Conservation (phyloP, 2,888 invertebrate genomes). For the Oscheius sp. region DNA sequence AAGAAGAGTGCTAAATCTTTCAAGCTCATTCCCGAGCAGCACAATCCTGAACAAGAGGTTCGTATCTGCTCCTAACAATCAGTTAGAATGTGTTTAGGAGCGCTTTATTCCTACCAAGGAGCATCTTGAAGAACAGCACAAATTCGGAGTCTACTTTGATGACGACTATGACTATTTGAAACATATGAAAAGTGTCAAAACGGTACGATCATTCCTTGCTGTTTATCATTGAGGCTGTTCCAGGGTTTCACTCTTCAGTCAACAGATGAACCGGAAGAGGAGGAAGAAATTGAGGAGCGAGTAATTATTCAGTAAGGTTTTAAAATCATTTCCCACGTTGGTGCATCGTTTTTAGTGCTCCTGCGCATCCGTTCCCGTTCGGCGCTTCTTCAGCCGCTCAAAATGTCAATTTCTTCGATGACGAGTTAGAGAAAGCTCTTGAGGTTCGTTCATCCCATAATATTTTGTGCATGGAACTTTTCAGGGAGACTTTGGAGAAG, state of each 20-base stretch:
- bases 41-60: constrained; percentile 38
- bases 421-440: constrained; percentile 52
- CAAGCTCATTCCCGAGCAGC: constrained; percentile 84
- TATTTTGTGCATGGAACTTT: not conserved
- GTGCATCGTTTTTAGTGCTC: constrained; percentile 25
- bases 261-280: constrained; percentile 66
- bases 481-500: constrained; percentile 81
- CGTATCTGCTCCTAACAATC: not conserved
- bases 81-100: not conserved
- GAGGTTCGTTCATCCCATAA: constrained; percentile 73
- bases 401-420: constrained; percentile 50
- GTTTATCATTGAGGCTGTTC: not conserved
- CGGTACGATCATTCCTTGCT: constrained; percentile 35
- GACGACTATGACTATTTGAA: constrained; percentile 95
- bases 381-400: constrained; percentile 31
- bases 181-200: constrained; percentile 81
- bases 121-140: constrained; percentile 78
- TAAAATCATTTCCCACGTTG: not conserved
- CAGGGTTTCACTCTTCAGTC: constrained; percentile 67
- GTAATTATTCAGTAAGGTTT: constrained; percentile 35
- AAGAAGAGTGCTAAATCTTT: constrained; percentile 91
- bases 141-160: constrained; percentile 91
- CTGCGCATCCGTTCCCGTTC: constrained; percentile 38
- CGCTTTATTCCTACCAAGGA: constrained; percentile 50
- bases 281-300: constrained; percentile 39